Base-by-base conservation (phyloP, 2,797 vertebrate species). In the Malurus leucopterus region DNA sequence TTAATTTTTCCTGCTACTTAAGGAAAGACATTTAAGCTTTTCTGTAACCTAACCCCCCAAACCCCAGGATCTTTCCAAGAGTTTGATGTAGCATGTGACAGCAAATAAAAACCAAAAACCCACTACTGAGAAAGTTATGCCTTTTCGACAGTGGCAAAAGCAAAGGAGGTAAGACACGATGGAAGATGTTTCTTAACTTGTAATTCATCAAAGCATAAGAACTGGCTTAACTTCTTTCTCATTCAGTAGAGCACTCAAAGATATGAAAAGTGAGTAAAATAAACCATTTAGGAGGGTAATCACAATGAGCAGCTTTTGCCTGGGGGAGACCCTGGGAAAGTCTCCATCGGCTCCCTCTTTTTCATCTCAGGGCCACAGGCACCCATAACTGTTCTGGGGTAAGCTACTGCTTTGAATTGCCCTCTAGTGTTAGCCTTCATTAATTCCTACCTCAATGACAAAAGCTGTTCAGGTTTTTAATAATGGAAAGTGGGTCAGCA, bases 361-460 rank as follows among this genome's bases (percentile, higher is more conserved):
- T 68, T 27, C 65, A 71, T 26, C 43, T 38, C 29, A 43, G 30
- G 77, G 69, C 44, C 71, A 93, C 47, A 81, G 32, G 16, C 86
- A 85, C 65, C 41, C 9, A 0, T 29, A 91, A 51, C 32, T 55
- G 38, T 67, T 68, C 68, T 79, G 61, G 89, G 86, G 61, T 41
- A 73, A 74, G 9, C 78, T 90, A 61, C 36, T 90, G 90, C 72
- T 91, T 92, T 86, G 64, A 94, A 92, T 93, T 93, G 94, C 93
- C 94, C 93, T 94, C 94, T 94, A 94, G 94, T 92, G 94, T 95
- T 46, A 79, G 90, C 16, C 72, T 91, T 91, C 72, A 68, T 57
- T 78, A 94, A 91, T 84, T 93, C 93, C 88, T 68, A 73, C 75
- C 84, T 92, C 78, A 77, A 21, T 44, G 81, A 88, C 81, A 94